These are phyloP conservation scores for Dromaius novaehollandiae DNA, from an alignment of 2,113 vertebrate genomes.

Conservation along the genomic window DNA sequence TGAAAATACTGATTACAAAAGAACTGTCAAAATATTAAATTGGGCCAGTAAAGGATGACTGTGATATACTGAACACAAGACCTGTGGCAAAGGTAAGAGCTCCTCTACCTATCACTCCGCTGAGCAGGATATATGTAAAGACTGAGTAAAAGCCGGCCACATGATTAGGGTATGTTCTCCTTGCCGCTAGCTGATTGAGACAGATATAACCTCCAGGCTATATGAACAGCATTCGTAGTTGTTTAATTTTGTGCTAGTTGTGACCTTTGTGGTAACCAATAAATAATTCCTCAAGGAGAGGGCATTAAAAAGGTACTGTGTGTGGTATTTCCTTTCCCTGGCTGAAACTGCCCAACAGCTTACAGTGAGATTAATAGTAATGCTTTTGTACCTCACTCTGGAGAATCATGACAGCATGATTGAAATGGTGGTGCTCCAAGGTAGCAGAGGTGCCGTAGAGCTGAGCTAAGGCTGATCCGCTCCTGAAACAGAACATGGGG, in stretches of 20 bases:
- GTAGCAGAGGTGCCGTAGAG: conserved; percentile 98
- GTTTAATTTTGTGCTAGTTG: conserved; percentile 56
- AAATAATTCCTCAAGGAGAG: conserved; percentile 56
- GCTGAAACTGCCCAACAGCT: conserved; percentile 24
- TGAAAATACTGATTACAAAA: neutral
- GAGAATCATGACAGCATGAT: conserved; percentile 99
- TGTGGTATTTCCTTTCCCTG: conserved; percentile 1
- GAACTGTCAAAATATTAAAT: neutral
- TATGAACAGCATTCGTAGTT: conserved; percentile 51
- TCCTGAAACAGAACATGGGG: conserved; percentile 79
- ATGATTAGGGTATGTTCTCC: conserved; percentile 8
- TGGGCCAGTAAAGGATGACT: neutral
- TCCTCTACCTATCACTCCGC: neutral
- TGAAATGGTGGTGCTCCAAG: conserved; percentile 98
- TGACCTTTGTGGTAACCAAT: conserved; percentile 59
- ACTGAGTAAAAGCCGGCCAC: neutral
- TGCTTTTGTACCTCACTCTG: conserved; percentile 91
- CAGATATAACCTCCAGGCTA: conserved; percentile 25
- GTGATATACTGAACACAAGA: neutral
- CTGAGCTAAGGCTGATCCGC: conserved; percentile 94
- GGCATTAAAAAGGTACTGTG: conserved; percentile 20
- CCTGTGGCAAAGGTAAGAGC: neutral
- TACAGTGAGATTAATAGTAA: conserved; percentile 28
- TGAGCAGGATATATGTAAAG: neutral
- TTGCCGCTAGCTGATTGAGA: conserved; percentile 27